Conservation (phyloP, 2,113 vertebrate species). For the Melanocharis versteri region DNA sequence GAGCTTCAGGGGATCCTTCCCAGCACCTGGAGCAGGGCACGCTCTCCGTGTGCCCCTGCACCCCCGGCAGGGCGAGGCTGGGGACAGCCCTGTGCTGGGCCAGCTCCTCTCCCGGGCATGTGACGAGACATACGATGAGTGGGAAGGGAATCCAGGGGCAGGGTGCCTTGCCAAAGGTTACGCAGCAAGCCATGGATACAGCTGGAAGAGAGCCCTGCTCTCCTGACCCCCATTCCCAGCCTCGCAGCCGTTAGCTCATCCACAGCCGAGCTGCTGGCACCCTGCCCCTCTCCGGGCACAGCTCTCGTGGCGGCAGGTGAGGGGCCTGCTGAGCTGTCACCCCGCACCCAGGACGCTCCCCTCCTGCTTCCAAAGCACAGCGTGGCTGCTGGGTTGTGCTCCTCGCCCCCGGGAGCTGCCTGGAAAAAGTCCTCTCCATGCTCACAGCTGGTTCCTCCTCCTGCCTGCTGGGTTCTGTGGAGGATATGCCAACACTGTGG, state of each 20-base stretch:
- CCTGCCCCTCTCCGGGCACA: background rate
- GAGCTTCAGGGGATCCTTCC: background rate
- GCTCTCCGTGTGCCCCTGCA: fast-evolving
- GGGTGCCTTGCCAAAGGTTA: constrained; percentile 17
- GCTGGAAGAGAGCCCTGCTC: constrained; percentile 37
- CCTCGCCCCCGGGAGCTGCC: fast-evolving
- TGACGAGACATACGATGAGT: constrained; percentile 24
- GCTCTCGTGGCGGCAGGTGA: background rate
- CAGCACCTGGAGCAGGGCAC: background rate
- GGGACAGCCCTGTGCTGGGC: background rate
- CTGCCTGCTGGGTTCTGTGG: background rate
- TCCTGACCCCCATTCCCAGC: background rate
- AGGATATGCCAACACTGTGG: background rate
- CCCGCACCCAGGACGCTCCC: fast-evolving
- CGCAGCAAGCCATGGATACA: background rate
- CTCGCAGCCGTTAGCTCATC: background rate
- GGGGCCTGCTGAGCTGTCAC: background rate
- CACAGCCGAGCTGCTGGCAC: background rate
- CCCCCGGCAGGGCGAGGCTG: background rate
- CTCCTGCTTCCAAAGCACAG: background rate
- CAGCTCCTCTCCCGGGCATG: background rate
- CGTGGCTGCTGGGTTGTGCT: background rate
- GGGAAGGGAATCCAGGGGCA: constrained; percentile 1
- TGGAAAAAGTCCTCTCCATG: background rate
- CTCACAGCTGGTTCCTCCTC: background rate